phyloP scores from a whole-genome alignment of 2,888 invertebrate genomes.

The Chesias legatella region DNA sequence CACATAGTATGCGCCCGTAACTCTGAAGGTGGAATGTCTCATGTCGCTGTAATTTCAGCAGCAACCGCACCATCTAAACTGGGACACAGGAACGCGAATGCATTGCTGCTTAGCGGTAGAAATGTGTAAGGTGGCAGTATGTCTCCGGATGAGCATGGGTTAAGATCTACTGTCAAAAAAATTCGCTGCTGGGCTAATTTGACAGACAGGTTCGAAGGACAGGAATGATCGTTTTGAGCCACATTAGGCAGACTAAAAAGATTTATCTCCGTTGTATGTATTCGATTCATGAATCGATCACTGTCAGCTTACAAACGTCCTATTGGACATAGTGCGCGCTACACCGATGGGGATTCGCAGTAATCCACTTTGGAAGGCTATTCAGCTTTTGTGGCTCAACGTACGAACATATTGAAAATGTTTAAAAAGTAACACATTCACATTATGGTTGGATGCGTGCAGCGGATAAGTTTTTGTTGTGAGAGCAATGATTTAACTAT shows the following conservation, averaged over 20 bases:
- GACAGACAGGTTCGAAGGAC: no score
- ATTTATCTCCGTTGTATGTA: conserved; percentile 3
- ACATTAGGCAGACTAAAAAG: conserved; percentile 1
- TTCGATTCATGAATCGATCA: conserved; percentile 19
- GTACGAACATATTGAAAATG: conserved; percentile 14
- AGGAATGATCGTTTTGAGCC: no score
- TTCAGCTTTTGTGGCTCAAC: conserved; percentile 18
- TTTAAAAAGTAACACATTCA: conserved; percentile 4
- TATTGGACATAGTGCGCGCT: conserved; percentile 19
- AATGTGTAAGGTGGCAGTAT: no score
- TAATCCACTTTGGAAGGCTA: conserved; percentile 19
- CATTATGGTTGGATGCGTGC: neutral
- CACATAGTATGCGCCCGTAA: no score
- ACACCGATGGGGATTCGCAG: conserved; percentile 19
- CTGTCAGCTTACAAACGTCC: conserved; percentile 19
- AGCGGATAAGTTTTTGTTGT: neutral
- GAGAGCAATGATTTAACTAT: neutral
- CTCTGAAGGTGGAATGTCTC: no score
- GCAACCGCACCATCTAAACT: no score
- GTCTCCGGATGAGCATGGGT: no score
- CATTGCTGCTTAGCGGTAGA: no score
- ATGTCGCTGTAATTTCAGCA: no score
- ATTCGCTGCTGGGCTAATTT: no score
- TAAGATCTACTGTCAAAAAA: no score
- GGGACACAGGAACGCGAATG: no score